Conservation (phyloP, 2,888 invertebrate genomes). For the Cenopis cana region DNA sequence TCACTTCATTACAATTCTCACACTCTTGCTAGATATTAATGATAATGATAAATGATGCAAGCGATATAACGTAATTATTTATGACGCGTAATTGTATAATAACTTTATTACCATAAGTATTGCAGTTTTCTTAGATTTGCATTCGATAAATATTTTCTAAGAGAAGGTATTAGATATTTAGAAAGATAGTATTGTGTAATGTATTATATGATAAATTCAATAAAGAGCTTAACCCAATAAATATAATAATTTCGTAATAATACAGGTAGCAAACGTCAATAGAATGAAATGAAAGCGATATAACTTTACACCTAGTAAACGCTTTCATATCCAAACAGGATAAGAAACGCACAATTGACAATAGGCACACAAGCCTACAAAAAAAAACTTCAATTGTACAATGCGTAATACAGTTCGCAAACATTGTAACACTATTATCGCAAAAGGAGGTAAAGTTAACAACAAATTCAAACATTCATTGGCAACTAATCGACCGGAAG, state of each 20-base stretch:
- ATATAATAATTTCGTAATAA: slow-evolving; percentile 7
- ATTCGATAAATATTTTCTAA: neutral
- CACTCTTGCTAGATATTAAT: slow-evolving; percentile 47
- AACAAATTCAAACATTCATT: slow-evolving; percentile 83
- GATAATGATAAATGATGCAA: slow-evolving; percentile 12
- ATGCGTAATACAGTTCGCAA: slow-evolving; percentile 84
- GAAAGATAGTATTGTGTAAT: neutral
- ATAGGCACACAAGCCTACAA: slow-evolving; percentile 64
- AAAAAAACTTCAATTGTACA: slow-evolving; percentile 70
- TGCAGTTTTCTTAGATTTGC: neutral
- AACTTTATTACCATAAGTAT: neutral
- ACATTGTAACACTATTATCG: slow-evolving; percentile 83
- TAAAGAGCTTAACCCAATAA: neutral
- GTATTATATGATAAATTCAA: neutral
- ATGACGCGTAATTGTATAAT: neutral
- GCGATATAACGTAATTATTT: neutral
- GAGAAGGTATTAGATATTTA: neutral
- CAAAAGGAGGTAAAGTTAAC: slow-evolving; percentile 82
- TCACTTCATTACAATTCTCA: slow-evolving; percentile 75
- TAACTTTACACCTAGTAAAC: slow-evolving; percentile 42
- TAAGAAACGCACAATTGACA: slow-evolving; percentile 72
- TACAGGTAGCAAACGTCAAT: slow-evolving; percentile 18
- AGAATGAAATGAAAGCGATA: slow-evolving; percentile 38
- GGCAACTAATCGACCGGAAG: slow-evolving; percentile 80
- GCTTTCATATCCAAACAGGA: slow-evolving; percentile 63